A percentile compares a stretch with the other conserved stretches of the same genome.
phyloP scores from a whole-genome alignment of 35 echinoderm and acorn worm genomes.

The Diadema setosum region DNA sequence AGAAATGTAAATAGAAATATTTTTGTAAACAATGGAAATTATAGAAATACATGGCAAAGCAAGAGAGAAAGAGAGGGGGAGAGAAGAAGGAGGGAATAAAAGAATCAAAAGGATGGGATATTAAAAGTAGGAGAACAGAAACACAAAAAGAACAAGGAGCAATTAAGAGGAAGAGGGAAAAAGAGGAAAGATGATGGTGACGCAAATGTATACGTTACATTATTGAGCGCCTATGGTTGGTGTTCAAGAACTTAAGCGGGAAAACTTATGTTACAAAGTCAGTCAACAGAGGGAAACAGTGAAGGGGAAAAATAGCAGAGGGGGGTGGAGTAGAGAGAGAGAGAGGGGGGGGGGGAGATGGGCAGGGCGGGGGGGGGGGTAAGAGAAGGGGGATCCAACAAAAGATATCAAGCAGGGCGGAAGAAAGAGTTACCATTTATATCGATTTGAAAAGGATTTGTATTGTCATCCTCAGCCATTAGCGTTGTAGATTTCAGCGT shows the following conservation, averaged over 20 bases:
- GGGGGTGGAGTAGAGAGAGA: not conserved
- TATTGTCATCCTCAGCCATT: too few species aligned
- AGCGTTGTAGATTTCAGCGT: too few species aligned
- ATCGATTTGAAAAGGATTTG: too few species aligned
- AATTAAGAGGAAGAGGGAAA: not conserved
- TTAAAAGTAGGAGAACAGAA: not conserved
- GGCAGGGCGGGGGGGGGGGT: not conserved
- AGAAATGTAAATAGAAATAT: not conserved
- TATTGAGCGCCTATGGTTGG: too few species aligned
- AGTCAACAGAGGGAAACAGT: not conserved
- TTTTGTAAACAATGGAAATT: not conserved
- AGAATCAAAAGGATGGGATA: not conserved
- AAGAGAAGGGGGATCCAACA: too few species aligned
- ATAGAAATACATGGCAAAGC: not conserved
- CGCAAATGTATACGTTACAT: too few species aligned
- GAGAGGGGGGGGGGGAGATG: not conserved
- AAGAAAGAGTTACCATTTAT: too few species aligned
- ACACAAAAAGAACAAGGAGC: not conserved
- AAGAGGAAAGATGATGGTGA: too few species aligned
- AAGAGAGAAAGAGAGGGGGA: not conserved
- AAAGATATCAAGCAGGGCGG: too few species aligned
- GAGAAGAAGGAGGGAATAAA: not conserved
- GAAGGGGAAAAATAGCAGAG: not conserved
- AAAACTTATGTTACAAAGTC: not conserved
- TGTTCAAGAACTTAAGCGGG: not conserved